Percentiles rank a stretch among this genome's conserved stretches.
These are phyloP conservation scores for Andrena haemorrhoa DNA, from an alignment of 2,888 invertebrate species.

Conservation along the genomic window DNA sequence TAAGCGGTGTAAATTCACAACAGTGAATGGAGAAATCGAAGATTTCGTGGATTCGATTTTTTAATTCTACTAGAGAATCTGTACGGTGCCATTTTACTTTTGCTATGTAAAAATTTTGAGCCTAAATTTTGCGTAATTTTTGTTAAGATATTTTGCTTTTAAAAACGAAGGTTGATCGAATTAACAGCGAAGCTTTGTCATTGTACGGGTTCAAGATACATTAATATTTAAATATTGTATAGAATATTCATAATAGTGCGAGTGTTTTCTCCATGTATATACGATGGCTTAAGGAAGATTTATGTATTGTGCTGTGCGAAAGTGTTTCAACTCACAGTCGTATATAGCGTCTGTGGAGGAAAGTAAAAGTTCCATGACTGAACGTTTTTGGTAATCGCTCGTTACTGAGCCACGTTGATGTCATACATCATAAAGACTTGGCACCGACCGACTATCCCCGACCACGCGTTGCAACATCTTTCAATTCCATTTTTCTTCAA, in stretches of 20 bases:
- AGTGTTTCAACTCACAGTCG: not conserved
- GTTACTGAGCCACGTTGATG: conserved; percentile 52
- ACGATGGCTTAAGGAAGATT: not conserved
- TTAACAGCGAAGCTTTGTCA: too few species aligned
- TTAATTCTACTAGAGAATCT: not conserved
- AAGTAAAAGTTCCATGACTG: conserved; percentile 54
- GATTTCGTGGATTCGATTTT: not conserved
- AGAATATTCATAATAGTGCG: too few species aligned
- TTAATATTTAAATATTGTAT: too few species aligned
- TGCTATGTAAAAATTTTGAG: too few species aligned
- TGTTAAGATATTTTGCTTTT: too few species aligned
- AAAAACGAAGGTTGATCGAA: too few species aligned
- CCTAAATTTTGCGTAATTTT: not conserved
- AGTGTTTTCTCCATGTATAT: too few species aligned
- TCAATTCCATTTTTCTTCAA: not conserved
- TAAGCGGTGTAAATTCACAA: not conserved
- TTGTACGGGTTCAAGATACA: too few species aligned
- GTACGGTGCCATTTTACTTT: not conserved
- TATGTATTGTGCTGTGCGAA: not conserved
- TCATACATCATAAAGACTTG: conserved; percentile 43
- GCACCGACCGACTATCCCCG: conserved; percentile 19
- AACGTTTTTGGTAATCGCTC: conserved; percentile 48
- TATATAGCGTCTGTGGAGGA: conserved; percentile 16
- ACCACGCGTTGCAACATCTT: not conserved
- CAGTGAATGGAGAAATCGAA: not conserved